These are phyloP conservation scores for Macrotis lagotis DNA, from an alignment of 2,113 vertebrate species.

Conservation along the genomic window DNA sequence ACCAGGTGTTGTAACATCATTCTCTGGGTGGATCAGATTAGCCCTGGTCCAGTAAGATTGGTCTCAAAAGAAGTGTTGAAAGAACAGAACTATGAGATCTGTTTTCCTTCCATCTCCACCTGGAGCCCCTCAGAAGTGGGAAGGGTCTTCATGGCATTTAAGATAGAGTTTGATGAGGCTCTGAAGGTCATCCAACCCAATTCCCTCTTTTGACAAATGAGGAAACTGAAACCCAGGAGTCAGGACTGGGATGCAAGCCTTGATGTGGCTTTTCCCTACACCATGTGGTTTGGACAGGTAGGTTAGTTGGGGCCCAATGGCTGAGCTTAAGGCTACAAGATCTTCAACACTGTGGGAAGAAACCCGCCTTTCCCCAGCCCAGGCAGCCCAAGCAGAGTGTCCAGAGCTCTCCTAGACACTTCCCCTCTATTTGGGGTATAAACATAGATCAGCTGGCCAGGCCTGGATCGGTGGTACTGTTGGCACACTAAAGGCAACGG, in stretches of 20 bases:
- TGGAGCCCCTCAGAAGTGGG: background rate
- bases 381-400: background rate
- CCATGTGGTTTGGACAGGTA: background rate
- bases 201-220: background rate
- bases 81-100: background rate
- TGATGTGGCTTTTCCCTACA: background rate
- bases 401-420: too few relatives aligned
- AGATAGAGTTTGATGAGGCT: background rate
- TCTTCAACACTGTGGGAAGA: background rate
- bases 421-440: background rate
- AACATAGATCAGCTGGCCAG: background rate
- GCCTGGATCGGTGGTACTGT: background rate
- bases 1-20: background rate
- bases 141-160: background rate
- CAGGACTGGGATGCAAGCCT: too few relatives aligned
- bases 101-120: background rate
- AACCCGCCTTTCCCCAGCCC: fast-evolving
- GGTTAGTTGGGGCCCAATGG: too few relatives aligned
- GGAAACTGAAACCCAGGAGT: background rate
- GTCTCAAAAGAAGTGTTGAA: too few relatives aligned
- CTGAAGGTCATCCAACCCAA: too few relatives aligned
- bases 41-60: fast-evolving
- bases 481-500: background rate
- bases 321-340: background rate
- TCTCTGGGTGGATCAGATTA: background rate